phyloP scores from a whole-genome alignment of 2,888 invertebrate genomes.

The Perizoma flavofasciatum region DNA sequence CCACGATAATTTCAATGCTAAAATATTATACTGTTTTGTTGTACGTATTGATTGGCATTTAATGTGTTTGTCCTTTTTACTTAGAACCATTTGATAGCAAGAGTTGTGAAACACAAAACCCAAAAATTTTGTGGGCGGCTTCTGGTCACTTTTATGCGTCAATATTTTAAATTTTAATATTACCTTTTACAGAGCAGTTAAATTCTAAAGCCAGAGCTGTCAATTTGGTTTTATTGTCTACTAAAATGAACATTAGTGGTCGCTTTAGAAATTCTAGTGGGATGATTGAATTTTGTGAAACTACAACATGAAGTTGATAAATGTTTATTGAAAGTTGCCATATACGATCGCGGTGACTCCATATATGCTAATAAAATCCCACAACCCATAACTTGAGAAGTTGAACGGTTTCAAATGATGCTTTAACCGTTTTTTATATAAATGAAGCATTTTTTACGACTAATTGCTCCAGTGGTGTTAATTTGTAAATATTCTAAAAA shows the following conservation, averaged over 20 bases:
- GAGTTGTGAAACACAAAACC: slow-evolving; percentile 24
- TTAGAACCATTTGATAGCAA: slow-evolving; percentile 15
- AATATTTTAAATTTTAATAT: slow-evolving; percentile 35
- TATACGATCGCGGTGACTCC: slow-evolving; percentile 6
- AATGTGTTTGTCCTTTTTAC: slow-evolving; percentile 21
- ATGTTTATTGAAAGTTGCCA: slow-evolving; percentile 33
- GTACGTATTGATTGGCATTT: slow-evolving; percentile 2
- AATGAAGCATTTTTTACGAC: slow-evolving; percentile 42
- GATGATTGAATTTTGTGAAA: slow-evolving; percentile 28
- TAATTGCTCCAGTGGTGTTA: slow-evolving; percentile 32
- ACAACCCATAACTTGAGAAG: slow-evolving; percentile 17
- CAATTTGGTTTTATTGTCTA: slow-evolving; percentile 38
- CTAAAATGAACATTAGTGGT: slow-evolving; percentile 35
- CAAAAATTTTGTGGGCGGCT: slow-evolving; percentile 31
- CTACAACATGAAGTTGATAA: slow-evolving; percentile 33
- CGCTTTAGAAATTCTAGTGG: slow-evolving; percentile 29
- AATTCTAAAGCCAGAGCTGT: slow-evolving; percentile 34
- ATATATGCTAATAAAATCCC: slow-evolving; percentile 16
- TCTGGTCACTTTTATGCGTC: slow-evolving; percentile 34
- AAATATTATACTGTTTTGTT: too few species aligned
- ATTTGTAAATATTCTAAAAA: too few species aligned
- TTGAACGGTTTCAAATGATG: slow-evolving; percentile 27
- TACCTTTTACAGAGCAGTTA: slow-evolving; percentile 33
- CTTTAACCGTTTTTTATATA: slow-evolving; percentile 47
- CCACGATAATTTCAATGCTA: too few species aligned